Base-by-base conservation (phyloP, 2,888 invertebrate genomes). In the Synergus laeviventris region DNA sequence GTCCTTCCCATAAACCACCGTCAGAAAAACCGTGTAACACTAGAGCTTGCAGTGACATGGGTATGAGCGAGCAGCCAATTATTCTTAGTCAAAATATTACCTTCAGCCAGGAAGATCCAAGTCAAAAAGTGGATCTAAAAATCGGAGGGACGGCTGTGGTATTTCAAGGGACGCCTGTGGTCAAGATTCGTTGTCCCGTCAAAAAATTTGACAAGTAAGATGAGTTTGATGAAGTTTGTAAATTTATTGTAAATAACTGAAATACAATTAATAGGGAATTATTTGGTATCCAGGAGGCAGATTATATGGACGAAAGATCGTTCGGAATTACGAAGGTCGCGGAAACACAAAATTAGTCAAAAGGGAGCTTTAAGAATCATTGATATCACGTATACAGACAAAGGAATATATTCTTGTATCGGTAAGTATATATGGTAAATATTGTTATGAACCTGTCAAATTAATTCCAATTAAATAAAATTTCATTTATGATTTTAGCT, bases 181-280 rank as follows among this genome's bases (percentile, higher is more conserved):
- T 98, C 78, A 98, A 98, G 91, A 97, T 98, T 83, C 97, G 97
- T 89, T 98, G 98, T 88, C 98, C 98, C 0, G 97, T 97, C 31
- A 97, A 97, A 88, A 95, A 95, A 82, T 93, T 92, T 82, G 92
- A 93, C 85, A 92, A 92, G 92, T 92, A 83, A 86, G 86, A 75
- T n/a, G 38, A 62, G 16, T 36, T 39, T 14, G 54, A 56, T 1
- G 45, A 77, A 38, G 5, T n/a, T 14, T 31, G 7, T 31, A 64
- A 76, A 36, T 42, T 18, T 66, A 4, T 64, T n/a, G 4, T 21
- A 60, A 18, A 61, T 31, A n/a, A 61, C 3, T 36, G 11, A 11
- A 64, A 64, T 11, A 54, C 7, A 18, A 16, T 16, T 12, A 60
- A 60, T 31, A 38, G 12, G 2, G 36, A 49, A 18, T 61, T 45